Evolutionary conservation across 2,888 invertebrate genomes (phyloP), one percentile per base, ranked within the genome.

Genomic region (Anodontia alba): DNA sequence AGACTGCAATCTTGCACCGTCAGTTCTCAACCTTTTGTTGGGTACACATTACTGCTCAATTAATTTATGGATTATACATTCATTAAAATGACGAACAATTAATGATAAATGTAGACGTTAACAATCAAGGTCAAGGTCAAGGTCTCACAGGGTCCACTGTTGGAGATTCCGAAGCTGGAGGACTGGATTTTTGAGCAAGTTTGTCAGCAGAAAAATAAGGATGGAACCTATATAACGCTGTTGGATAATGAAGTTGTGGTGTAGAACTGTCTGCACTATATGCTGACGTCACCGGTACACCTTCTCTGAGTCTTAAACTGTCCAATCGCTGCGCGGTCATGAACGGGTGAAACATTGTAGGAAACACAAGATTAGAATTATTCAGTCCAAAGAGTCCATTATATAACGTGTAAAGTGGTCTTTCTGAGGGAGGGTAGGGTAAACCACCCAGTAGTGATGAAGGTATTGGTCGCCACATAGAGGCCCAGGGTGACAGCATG

Each of bases 221-320:
- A 74, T 92, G 92, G 73, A 91, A 92, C 75, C 92, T 77, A 70
- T 91, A 91, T 42, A 91, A 73, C n/a, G 90, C 87, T 15, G 87
- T 85, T 12, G 86, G 88, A 80, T 85, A 86, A 79, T 88, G 88
- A 29, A 83, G 82, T 80, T 80, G 86, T 26, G 81, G 68, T 2
- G 86, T 66, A 20, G 83, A 73, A 29, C 72, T 73, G 20, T 73
- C 80, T 67, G 87, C 66, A 71, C 51, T 81, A 66, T 87, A 86
- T 31, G 82, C 81, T 31, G 87, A 83, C 31, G 86, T 75, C n/a
- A 78, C 75, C 20, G 85, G 83, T 67, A 86, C 76, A 17, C 81
- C 84, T 73, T 89, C 89, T 36, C 89, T 81, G 17, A 88, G 79
- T 76, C 89, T 77, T 38, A 87, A 69, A 80, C 84, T 86, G 70